Evolutionary conservation across 2,113 vertebrate species (phyloP).

Genomic region (Anseranas semipalmata): DNA sequence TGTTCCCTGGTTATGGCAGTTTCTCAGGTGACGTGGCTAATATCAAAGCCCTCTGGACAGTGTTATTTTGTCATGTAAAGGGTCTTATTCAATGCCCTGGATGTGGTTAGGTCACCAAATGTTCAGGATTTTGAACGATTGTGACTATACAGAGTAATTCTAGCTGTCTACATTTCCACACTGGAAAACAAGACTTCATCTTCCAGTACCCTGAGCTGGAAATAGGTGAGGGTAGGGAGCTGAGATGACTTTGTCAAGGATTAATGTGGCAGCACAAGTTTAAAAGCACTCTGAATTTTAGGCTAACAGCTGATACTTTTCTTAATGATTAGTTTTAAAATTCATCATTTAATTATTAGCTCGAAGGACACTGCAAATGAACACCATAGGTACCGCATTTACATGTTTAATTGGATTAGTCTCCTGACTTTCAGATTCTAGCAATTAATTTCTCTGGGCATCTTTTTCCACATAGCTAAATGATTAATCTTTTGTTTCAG

Average conservation of each 20-base stretch:
- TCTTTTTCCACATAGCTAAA: slow-evolving; percentile 49
- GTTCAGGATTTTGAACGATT: neutral
- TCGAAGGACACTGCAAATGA: slow-evolving; percentile 69
- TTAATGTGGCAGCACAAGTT: neutral
- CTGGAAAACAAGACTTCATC: neutral
- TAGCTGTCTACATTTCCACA: neutral
- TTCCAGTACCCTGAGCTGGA: neutral
- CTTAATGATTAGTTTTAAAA: slow-evolving; percentile 73
- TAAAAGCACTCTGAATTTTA: slow-evolving; percentile 8
- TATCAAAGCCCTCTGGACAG: neutral
- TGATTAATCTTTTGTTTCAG: slow-evolving; percentile 64
- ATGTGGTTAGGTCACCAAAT: neutral
- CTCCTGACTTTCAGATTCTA: slow-evolving; percentile 69
- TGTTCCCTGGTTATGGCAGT: neutral
- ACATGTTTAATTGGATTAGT: slow-evolving; percentile 74
- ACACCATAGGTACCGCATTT: slow-evolving; percentile 52
- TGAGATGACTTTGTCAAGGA: neutral
- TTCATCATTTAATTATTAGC: slow-evolving; percentile 73
- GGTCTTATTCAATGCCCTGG: neutral
- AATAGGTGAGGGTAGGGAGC: neutral
- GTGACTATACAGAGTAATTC: neutral
- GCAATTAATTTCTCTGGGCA: slow-evolving; percentile 68
- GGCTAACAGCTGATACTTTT: slow-evolving; percentile 22
- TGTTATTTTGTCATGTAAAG: neutral
- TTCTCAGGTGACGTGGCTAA: neutral